phyloP scores from a whole-genome alignment of 2,797 vertebrate genomes.

The Eulemur albifrons region DNA sequence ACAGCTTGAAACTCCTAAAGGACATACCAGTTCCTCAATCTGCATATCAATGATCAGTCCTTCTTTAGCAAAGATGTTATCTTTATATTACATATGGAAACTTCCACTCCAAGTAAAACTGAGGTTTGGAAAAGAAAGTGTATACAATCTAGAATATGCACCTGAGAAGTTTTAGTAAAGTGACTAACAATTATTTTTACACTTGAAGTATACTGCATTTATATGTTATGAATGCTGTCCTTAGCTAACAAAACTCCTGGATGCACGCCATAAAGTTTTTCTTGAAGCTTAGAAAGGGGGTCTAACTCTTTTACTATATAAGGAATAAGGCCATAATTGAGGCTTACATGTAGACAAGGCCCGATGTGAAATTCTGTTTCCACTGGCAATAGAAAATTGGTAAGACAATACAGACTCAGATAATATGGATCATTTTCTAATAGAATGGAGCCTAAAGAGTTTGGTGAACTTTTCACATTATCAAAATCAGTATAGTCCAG shows the following conservation, averaged over 20 bases:
- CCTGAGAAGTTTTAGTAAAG: not conserved
- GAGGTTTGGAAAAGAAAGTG: not conserved
- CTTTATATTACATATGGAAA: constrained; percentile 50
- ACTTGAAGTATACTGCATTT: not conserved
- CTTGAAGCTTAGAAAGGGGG: not conserved
- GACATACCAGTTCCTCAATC: not conserved
- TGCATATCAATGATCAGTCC: not conserved
- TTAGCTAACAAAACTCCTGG: not conserved
- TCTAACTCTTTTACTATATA: not conserved
- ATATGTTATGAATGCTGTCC: not conserved
- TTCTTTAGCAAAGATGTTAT: not conserved
- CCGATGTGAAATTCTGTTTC: not conserved
- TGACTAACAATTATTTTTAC: not conserved
- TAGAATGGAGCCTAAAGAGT: not conserved
- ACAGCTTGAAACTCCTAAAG: not conserved
- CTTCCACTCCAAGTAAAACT: not conserved
- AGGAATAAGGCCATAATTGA: not conserved
- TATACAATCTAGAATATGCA: not conserved
- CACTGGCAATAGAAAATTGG: not conserved
- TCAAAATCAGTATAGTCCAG: not conserved
- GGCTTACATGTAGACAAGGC: not conserved
- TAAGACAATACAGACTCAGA: too few relatives aligned
- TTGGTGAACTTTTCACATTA: not conserved
- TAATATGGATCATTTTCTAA: not conserved
- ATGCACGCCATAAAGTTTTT: not conserved